Base-by-base conservation (phyloP, 2,888 invertebrate species). In the Tanytarsus gracilentus region DNA sequence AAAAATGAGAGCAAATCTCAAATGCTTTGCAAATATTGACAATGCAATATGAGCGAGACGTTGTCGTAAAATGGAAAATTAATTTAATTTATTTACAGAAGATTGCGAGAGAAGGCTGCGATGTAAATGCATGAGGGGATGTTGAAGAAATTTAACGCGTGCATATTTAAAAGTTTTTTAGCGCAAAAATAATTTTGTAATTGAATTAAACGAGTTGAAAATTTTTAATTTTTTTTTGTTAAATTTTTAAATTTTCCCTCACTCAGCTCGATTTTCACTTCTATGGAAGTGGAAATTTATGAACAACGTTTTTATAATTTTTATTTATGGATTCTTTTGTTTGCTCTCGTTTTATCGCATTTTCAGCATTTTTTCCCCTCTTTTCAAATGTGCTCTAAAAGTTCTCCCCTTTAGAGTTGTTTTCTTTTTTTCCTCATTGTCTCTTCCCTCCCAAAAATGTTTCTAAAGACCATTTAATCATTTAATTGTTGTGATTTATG, bases 261-360 rank as follows among this genome's bases (percentile, higher is more conserved):
- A n/a, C n/a, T n/a, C n/a, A n/a, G n/a, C n/a, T n/a, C n/a, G n/a
- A n/a, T n/a, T n/a, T n/a, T n/a, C n/a, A 30, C n/a, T n/a, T n/a
- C n/a, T n/a, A n/a, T n/a, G n/a, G n/a, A n/a, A n/a, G 48, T 23
- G 21, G 48, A 56, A 30, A 58, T 58, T 58, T 58, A 58, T 58
- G 44, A 58, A 58, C 58, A 58, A 48, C 58, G 48, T 48, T 48
- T 44, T 58, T 58, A 48, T 58, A 58, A 58, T 48, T 58, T 58
- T 58, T 48, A 58, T 58, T 58, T 58, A 58, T 58, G 48, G 58
- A 58, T 48, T 48, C 58, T 48, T 58, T 58, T 58, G 58, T 58
- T 44, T 58, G 44, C 29, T 21, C 21, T 48, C 48, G 29, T 58
- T 58, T 58, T 58, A 58, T 58, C 58, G 58, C 48, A 58, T 58